Evolutionary conservation across 2,888 invertebrate genomes (phyloP).

Genomic region (Muschampia plurimacula): DNA sequence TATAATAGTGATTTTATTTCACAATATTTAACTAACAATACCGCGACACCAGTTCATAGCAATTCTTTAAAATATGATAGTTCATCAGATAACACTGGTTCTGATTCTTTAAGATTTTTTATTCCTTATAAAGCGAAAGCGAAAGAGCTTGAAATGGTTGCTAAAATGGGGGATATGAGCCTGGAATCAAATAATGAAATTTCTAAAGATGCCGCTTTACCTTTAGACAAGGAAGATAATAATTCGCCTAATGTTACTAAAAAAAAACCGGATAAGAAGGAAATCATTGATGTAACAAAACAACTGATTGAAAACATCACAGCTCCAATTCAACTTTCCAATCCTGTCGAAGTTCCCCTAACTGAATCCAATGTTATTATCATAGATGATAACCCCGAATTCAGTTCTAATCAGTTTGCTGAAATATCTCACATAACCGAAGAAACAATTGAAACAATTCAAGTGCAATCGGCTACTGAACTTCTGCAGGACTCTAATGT

Average conservation of each 20-base stretch:
- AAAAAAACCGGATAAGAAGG: constrained; percentile 55
- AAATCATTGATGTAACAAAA: constrained; percentile 64
- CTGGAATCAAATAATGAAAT: not conserved
- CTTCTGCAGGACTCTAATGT: constrained; percentile 57
- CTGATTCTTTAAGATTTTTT: constrained; percentile 9
- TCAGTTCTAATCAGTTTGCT: constrained; percentile 55
- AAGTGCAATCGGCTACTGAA: constrained; percentile 65
- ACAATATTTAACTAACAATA: constrained; percentile 20
- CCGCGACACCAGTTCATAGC: not conserved
- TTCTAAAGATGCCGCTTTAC: not conserved
- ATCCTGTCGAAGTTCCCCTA: constrained; percentile 68
- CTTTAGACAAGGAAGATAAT: not conserved
- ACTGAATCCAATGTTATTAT: constrained; percentile 50
- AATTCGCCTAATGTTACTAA: constrained; percentile 3
- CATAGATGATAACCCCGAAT: constrained; percentile 49
- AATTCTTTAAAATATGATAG: constrained; percentile 8
- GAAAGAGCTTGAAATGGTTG: constrained; percentile 1
- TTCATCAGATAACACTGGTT: constrained; percentile 27
- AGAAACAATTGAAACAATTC: constrained; percentile 70
- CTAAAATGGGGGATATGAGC: constrained; percentile 17
- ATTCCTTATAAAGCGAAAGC: constrained; percentile 9
- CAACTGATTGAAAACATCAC: constrained; percentile 77
- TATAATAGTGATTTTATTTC: constrained; percentile 17
- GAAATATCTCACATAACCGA: constrained; percentile 69
- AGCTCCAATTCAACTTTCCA: constrained; percentile 71